Percentiles rank a stretch among this genome's conserved stretches.
Conservation (phyloP, 2,888 invertebrate species). For the Tenthredo amoena region DNA sequence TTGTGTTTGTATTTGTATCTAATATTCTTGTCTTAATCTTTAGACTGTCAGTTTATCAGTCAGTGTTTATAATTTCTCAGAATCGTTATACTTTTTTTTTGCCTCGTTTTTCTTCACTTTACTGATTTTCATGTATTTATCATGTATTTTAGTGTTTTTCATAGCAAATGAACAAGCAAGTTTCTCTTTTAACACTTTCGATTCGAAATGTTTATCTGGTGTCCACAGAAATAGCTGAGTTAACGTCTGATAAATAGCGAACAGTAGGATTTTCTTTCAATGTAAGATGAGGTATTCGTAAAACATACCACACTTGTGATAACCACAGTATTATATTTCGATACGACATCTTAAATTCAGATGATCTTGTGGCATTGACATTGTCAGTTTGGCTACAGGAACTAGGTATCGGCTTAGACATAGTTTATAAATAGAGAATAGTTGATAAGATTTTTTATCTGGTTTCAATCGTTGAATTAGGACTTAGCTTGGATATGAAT, state of each 20-base stretch:
- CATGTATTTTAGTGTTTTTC: neutral
- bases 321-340: slow-evolving; percentile 4
- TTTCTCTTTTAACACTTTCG: neutral
- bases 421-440: slow-evolving; percentile 5
- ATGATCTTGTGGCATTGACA: neutral
- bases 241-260: slow-evolving; percentile 58
- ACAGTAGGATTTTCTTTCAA: neutral
- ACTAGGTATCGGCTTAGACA: neutral
- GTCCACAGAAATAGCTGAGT: slow-evolving; percentile 76
- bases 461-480: neutral
- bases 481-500: neutral
- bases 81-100: neutral
- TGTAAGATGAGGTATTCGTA: neutral
- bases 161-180: slow-evolving; percentile 12
- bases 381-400: neutral
- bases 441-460: neutral
- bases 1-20: slow-evolving; percentile 39
- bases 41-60: neutral
- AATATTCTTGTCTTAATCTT: slow-evolving; percentile 37
- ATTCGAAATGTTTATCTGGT: slow-evolving; percentile 63
- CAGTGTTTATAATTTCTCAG: slow-evolving; percentile 14
- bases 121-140: neutral
- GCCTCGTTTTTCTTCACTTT: neutral
- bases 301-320: slow-evolving; percentile 6
- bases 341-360: neutral